phyloP scores from a whole-genome alignment of 2,888 invertebrate genomes.

The Teleiodes luculella region DNA sequence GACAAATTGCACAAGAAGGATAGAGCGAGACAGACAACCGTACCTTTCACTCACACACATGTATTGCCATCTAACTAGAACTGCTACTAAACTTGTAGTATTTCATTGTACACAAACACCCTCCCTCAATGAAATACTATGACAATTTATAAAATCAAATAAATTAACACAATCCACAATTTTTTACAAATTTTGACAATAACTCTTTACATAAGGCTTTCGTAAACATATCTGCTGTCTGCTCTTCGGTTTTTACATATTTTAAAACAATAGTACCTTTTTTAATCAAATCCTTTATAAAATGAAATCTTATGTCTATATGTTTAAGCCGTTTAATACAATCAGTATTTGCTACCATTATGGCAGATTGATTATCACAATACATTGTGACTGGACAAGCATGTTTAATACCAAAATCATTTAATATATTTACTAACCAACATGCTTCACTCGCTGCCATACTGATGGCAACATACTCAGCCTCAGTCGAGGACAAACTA shows the following conservation, averaged over 20 bases:
- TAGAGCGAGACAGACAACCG: too few relatives aligned
- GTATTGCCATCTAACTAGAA: too few relatives aligned
- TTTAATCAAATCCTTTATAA: not conserved
- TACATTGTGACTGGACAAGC: not conserved
- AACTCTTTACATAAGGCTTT: not conserved
- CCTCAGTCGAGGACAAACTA: too few relatives aligned
- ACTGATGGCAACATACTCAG: too few relatives aligned
- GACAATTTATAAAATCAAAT: too few relatives aligned
- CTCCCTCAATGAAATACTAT: too few relatives aligned
- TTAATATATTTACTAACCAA: conserved; percentile 12
- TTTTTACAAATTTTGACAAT: not conserved
- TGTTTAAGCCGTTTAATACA: conserved; percentile 14
- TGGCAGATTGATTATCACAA: conserved; percentile 12
- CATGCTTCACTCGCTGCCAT: conserved; percentile 9
- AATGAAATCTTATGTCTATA: conserved; percentile 7
- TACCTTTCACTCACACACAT: too few relatives aligned
- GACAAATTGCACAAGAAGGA: too few relatives aligned
- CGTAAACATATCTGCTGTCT: not conserved
- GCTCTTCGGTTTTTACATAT: not conserved
- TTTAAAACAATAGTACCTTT: not conserved
- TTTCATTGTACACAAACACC: too few relatives aligned
- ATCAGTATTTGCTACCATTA: not conserved
- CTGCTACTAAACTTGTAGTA: too few relatives aligned
- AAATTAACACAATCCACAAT: too few relatives aligned
- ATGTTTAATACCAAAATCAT: not conserved